phyloP scores from a whole-genome alignment of 1,140 invertebrate species.

The Pogonus chalceus region DNA sequence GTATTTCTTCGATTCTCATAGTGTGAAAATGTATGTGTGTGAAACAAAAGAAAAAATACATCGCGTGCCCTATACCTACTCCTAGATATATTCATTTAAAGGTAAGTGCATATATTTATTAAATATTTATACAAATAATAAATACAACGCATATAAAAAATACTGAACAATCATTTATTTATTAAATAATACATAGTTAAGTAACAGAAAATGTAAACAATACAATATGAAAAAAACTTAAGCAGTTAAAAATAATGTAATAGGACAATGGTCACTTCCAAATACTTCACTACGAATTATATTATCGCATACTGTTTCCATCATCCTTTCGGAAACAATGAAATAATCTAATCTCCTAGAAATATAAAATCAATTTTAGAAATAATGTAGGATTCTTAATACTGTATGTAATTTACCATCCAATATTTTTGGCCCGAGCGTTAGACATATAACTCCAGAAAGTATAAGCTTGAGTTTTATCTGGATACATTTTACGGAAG shows the following conservation, averaged over 20 bases:
- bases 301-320: slow-evolving; percentile 69
- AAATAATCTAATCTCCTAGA: slow-evolving; percentile 91
- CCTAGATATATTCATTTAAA: too few relatives aligned
- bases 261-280: slow-evolving; percentile 85
- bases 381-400: slow-evolving; percentile 13
- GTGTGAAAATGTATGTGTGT: too few relatives aligned
- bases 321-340: slow-evolving; percentile 70
- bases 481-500: slow-evolving; percentile 80
- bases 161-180: too few relatives aligned
- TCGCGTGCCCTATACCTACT: too few relatives aligned
- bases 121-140: too few relatives aligned
- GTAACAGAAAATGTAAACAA: not conserved
- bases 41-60: too few relatives aligned
- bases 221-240: slow-evolving; percentile 29
- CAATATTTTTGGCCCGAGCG: slow-evolving; percentile 79
- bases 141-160: not conserved
- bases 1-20: too few relatives aligned
- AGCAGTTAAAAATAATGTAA: slow-evolving; percentile 56
- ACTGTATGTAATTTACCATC: slow-evolving; percentile 58
- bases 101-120: too few relatives aligned
- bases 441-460: slow-evolving; percentile 92
- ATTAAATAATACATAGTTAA: not conserved
- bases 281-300: slow-evolving; percentile 59
- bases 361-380: slow-evolving; percentile 27
- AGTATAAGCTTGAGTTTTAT: slow-evolving; percentile 74